Evolutionary conservation across 2,113 vertebrate genomes (phyloP).

Genomic region (Cebus imitator): DNA sequence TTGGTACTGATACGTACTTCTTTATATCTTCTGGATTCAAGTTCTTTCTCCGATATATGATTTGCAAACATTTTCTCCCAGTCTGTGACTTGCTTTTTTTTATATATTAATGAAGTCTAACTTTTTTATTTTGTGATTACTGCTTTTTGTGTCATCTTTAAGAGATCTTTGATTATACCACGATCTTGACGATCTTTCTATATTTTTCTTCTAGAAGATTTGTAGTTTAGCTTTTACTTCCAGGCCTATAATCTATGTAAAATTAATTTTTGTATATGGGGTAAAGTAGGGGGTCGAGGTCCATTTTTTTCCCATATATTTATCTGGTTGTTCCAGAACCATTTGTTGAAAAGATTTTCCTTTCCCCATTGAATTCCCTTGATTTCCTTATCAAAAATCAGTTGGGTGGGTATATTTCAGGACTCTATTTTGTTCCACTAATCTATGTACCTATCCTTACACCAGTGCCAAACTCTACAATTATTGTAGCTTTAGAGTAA

Average conservation of each 20-base stretch:
- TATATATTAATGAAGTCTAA: background rate
- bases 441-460: background rate
- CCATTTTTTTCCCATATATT: background rate
- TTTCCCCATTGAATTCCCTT: background rate
- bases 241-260: background rate
- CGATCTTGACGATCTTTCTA: background rate
- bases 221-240: background rate
- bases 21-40: background rate
- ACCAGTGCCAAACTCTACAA: background rate
- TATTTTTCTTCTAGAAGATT: background rate
- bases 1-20: background rate
- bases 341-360: background rate
- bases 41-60: background rate
- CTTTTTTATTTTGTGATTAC: background rate
- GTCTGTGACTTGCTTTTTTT: background rate
- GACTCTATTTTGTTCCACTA: background rate
- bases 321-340: background rate
- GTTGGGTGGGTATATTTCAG: no score
- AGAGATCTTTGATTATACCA: background rate
- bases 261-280: background rate
- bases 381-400: background rate
- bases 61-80: background rate
- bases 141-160: background rate
- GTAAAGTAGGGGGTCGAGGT: no score
- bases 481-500: background rate